Percentiles rank a stretch among this genome's conserved stretches.
These are phyloP conservation scores for Cydia splendana DNA, from an alignment of 1,140 invertebrate species.

Conservation along the genomic window DNA sequence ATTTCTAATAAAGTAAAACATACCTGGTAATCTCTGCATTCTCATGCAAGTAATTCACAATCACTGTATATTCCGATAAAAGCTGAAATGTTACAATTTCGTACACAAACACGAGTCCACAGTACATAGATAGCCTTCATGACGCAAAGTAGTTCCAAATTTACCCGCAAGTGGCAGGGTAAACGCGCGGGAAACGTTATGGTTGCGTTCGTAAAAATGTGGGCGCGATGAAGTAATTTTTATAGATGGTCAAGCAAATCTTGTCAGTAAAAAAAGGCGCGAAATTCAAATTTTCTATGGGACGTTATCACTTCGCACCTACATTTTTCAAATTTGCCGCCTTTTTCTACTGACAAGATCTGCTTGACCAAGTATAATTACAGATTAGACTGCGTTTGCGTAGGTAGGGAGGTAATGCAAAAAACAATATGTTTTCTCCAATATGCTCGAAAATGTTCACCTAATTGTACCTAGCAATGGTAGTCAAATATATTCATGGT, in stretches of 20 bases:
- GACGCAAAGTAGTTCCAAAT: slow-evolving; percentile 53
- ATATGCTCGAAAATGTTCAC: too few relatives aligned
- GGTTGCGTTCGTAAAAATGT: slow-evolving; percentile 40
- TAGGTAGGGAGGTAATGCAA: not conserved
- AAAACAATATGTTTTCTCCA: not conserved
- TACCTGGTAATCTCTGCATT: slow-evolving; percentile 52
- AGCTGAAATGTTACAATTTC: slow-evolving; percentile 48
- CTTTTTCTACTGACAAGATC: too few relatives aligned
- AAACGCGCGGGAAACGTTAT: slow-evolving; percentile 50
- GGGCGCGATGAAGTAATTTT: not conserved
- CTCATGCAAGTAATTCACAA: slow-evolving; percentile 38
- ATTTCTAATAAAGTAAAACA: slow-evolving; percentile 46
- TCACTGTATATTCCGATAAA: slow-evolving; percentile 41
- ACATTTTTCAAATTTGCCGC: too few relatives aligned
- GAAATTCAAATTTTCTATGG: too few relatives aligned
- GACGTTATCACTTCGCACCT: too few relatives aligned
- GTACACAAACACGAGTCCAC: slow-evolving; percentile 63
- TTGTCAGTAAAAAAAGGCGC: too few relatives aligned
- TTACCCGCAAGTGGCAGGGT: slow-evolving; percentile 45
- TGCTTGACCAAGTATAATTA: too few relatives aligned
- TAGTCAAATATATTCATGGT: too few relatives aligned
- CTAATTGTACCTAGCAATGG: too few relatives aligned
- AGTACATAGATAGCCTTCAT: slow-evolving; percentile 43
- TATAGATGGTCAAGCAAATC: too few relatives aligned
- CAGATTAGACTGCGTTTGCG: not conserved